Conservation (phyloP, 2,888 invertebrate species). For the Trachelus iudaicus region DNA sequence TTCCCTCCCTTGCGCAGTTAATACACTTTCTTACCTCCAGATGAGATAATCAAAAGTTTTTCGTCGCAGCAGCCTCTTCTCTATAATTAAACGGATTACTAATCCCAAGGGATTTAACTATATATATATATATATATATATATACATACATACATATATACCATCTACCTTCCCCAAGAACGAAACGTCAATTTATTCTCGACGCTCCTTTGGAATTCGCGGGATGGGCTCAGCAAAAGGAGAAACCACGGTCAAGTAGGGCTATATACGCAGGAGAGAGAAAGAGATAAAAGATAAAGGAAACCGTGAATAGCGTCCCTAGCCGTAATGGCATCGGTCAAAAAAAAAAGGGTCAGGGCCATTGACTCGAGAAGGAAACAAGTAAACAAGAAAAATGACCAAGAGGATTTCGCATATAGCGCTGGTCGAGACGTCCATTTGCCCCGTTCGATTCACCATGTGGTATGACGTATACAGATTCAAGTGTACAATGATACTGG, state of each 20-base stretch:
- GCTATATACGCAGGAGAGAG: background rate
- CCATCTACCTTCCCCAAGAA: background rate
- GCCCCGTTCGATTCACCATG: background rate
- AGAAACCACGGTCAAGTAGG: background rate
- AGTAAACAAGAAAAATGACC: background rate
- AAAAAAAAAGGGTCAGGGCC: background rate
- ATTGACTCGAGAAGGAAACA: background rate
- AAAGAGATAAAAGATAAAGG: background rate
- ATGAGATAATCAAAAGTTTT: background rate
- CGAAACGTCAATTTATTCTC: background rate
- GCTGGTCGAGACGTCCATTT: background rate
- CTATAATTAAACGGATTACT: background rate
- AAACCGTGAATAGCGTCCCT: background rate
- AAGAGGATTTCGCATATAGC: background rate
- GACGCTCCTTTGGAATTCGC: background rate
- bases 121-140: background rate
- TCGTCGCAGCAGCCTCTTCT: background rate
- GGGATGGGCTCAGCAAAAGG: background rate
- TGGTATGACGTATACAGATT: background rate
- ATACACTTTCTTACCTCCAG: background rate
- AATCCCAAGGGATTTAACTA: background rate
- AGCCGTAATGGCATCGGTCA: background rate
- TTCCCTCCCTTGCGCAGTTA: background rate
- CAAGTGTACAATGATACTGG: background rate
- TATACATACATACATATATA: too few relatives aligned